Conservation (phyloP, 2,113 vertebrate genomes). For the Pseudorasbora parva region DNA sequence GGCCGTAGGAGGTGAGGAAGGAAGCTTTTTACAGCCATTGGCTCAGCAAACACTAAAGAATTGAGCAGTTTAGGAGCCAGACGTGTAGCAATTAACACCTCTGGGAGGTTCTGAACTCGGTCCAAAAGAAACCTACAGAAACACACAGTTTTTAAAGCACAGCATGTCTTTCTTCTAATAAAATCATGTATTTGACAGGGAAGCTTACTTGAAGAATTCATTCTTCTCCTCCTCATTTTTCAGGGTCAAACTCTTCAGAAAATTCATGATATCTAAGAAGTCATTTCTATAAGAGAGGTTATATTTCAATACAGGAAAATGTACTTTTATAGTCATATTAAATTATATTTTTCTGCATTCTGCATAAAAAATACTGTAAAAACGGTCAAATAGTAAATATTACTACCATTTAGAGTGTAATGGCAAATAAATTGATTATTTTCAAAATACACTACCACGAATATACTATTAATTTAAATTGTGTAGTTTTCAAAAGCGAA, state of each 20-base stretch:
- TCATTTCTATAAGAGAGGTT: constrained; percentile 84
- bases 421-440: neutral
- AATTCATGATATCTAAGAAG: constrained; percentile 94
- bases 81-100: constrained; percentile 88
- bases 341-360: neutral
- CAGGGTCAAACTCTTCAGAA: constrained; percentile 92
- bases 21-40: constrained; percentile 96
- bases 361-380: neutral
- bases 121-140: constrained; percentile 87
- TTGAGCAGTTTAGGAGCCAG: constrained; percentile 92
- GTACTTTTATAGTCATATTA: neutral
- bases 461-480: too few relatives aligned
- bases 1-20: constrained; percentile 93
- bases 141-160: constrained; percentile 14
- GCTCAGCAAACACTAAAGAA: constrained; percentile 93
- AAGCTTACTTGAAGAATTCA: constrained; percentile 96
- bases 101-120: constrained; percentile 87
- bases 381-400: neutral
- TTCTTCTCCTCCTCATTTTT: constrained; percentile 98
- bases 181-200: neutral
- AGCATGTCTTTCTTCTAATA: neutral
- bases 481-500: constrained; percentile 56
- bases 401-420: neutral
- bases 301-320: neutral
- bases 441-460: neutral